Conservation (phyloP, 2,888 invertebrate genomes). For the Flexamia atlantica region DNA sequence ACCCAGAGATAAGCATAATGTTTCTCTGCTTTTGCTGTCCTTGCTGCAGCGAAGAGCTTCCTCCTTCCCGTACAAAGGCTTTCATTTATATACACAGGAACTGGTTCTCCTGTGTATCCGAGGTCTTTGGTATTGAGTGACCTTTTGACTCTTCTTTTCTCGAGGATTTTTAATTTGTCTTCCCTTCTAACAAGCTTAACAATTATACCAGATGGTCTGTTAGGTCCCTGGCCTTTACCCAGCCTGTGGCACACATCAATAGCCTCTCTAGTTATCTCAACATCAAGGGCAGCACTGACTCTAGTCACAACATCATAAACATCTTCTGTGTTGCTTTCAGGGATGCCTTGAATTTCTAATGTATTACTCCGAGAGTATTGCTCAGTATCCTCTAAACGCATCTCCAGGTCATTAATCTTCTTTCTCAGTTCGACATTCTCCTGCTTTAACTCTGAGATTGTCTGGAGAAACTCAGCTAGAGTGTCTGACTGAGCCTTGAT, state of each 20-base stretch:
- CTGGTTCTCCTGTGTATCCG: neutral
- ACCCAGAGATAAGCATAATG: constrained; percentile 37
- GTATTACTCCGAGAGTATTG: neutral
- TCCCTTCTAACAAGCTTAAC: constrained; percentile 25
- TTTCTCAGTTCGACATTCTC: neutral
- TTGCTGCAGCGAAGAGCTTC: neutral
- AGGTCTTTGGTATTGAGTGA: neutral
- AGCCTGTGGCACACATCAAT: constrained; percentile 51
- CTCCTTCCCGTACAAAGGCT: constrained; percentile 22
- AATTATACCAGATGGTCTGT: constrained; percentile 43
- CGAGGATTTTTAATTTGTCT: constrained; percentile 13
- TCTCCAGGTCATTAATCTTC: neutral
- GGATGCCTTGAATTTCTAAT: constrained; percentile 41
- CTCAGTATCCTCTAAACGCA: neutral
- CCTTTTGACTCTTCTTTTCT: constrained; percentile 6
- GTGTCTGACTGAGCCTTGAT: neutral
- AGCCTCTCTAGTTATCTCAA: constrained; percentile 7
- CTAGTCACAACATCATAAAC: constrained; percentile 34
- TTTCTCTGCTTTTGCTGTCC: neutral
- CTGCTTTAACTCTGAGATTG: neutral
- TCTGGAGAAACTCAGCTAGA: neutral
- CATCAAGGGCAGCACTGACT: constrained; percentile 27
- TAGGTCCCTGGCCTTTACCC: neutral
- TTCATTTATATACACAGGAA: constrained; percentile 5
- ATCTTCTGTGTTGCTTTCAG: constrained; percentile 19